Evolutionary conservation across 2,113 vertebrate species (phyloP).

Genomic region (Pitta sordida): DNA sequence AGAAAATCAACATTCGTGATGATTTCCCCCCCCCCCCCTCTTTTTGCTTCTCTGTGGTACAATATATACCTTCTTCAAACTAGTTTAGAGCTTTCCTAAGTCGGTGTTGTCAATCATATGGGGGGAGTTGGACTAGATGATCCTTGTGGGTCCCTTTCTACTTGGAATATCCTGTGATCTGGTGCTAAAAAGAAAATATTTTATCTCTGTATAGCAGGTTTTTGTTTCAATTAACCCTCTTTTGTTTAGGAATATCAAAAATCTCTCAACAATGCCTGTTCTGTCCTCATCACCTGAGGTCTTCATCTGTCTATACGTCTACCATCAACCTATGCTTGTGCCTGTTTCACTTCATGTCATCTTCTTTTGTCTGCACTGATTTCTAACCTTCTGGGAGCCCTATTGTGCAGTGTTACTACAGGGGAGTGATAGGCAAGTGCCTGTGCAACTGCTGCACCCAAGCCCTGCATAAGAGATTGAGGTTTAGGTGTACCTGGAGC

Average conservation of each 20-base stretch:
- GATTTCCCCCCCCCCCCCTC: too few species aligned
- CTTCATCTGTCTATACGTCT: neutral
- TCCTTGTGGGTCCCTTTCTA: too few species aligned
- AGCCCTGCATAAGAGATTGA: rapidly evolving
- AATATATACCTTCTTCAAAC: neutral
- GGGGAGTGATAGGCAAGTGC: neutral
- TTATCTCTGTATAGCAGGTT: neutral
- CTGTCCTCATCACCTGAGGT: neutral
- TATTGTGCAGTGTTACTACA: neutral
- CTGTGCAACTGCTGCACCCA: neutral
- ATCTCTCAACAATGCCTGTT: neutral
- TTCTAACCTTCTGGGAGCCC: neutral
- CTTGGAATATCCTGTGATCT: too few species aligned
- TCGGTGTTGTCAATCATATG: neutral
- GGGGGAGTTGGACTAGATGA: too few species aligned
- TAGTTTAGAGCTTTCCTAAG: neutral
- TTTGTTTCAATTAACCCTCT: neutral
- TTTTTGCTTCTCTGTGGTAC: too few species aligned
- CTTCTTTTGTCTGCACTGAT: neutral
- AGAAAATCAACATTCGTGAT: rapidly evolving
- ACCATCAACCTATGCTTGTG: neutral
- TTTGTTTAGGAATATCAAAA: neutral
- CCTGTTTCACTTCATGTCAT: neutral
- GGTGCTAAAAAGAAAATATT: neutral
- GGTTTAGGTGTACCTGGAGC: neutral